Evolutionary conservation across 2,888 invertebrate species (phyloP).

Genomic region (Philereme transversata): DNA sequence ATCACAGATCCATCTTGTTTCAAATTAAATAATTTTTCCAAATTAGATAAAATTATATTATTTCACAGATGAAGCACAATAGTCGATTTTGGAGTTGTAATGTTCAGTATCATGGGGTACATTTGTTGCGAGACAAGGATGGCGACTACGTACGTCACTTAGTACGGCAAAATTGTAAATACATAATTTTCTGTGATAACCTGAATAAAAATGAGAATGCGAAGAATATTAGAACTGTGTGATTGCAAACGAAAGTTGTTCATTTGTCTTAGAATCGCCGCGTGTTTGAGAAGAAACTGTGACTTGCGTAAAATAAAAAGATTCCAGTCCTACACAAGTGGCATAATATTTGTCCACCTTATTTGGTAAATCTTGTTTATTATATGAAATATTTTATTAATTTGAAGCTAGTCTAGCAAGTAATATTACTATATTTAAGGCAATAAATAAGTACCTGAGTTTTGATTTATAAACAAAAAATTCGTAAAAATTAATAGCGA

Average conservation of each 20-base stretch:
- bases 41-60: neutral
- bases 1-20: conserved; percentile 2
- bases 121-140: conserved; percentile 72
- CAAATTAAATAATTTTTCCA: conserved; percentile 11
- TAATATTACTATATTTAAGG: no score
- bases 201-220: conserved; percentile 75
- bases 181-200: conserved; percentile 85
- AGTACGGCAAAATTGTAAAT: conserved; percentile 84
- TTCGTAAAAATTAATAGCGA: conserved; percentile 6
- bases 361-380: conserved; percentile 21
- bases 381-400: conserved; percentile 2
- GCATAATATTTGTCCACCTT: conserved; percentile 11
- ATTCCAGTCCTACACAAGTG: neutral
- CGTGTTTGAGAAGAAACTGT: conserved; percentile 59
- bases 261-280: conserved; percentile 68
- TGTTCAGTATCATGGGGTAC: conserved; percentile 62
- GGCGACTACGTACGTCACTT: conserved; percentile 71
- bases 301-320: conserved; percentile 17
- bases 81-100: conserved; percentile 53
- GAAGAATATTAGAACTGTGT: conserved; percentile 74
- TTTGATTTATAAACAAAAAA: conserved; percentile 13
- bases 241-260: conserved; percentile 79
- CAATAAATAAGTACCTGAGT: conserved; percentile 28
- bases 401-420: conserved; percentile 17
- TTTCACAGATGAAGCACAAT: conserved; percentile 40